Evolutionary conservation across 1,140 invertebrate genomes (phyloP), one percentile per base, ranked within the genome.

Genomic region (Drosophila gunungcola): DNA sequence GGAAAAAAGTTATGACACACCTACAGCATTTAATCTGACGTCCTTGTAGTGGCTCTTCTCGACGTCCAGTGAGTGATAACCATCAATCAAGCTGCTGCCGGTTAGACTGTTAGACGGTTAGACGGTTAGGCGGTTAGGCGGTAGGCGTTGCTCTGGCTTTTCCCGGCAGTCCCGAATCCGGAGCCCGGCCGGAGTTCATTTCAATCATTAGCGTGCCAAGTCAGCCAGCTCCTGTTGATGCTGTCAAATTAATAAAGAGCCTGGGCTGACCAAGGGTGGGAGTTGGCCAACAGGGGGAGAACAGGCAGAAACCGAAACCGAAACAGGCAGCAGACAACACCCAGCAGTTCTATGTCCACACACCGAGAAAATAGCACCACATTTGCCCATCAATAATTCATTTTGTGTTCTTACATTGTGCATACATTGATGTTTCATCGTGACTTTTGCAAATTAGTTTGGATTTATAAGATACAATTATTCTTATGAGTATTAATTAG

Each of bases 241-340:
- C 83, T 90, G 88, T 89, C 88, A 91, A 91, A 91, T 91, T 91
- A 91, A 91, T 91, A 91, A 88, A 89, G 80, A 84, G 79, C 80
- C 72, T 55, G 41, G 61, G n/a, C 45, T 45, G 46, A 49, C 39
- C 65, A 67, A 67, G 65, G 43, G 65, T 43, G 57, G 67, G 65
- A 43, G 65, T 43, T 70, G 34, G 70, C 38, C 36, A 62, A 48
- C 4, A 57, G 34, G 34, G 63, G 41, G 32, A 38, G 62, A 58
- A 51, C 16, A 21, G 16, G n/a, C 54, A 51, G 49, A 10, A 34
- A 3, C 13, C 53, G 49, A 10, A 34, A 3, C 13, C 51, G 27
- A 58, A 25, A 51, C 29, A n/a, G 55, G 53, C 36, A 51, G 46
- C 43, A 25, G 69, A 62, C 62, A 53, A 45, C 62, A 63, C 43